Percentiles rank a stretch among this genome's conserved stretches.
Evolutionary conservation across 2,888 invertebrate species (phyloP).

Genomic region (Melieria omissa): DNA sequence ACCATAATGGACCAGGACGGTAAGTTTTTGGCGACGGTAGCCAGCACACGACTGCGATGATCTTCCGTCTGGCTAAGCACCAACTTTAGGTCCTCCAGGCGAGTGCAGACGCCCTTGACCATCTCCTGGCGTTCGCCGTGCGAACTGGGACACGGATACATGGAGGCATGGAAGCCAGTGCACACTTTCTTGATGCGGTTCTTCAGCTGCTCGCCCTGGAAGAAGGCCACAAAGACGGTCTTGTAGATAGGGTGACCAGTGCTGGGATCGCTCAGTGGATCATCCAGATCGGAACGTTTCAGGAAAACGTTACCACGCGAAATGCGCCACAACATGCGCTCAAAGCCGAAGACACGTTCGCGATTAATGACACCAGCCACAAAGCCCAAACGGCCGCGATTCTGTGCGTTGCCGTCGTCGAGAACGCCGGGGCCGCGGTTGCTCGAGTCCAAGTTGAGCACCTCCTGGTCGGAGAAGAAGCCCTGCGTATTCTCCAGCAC

Average conservation of each 20-base stretch:
- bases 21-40: constrained; percentile 86
- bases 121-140: constrained; percentile 84
- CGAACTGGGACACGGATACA: constrained; percentile 89
- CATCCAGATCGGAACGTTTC: constrained; percentile 81
- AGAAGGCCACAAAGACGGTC: constrained; percentile 84
- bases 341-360: constrained; percentile 86
- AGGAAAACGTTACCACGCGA: constrained; percentile 91
- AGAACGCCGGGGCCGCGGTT: constrained; percentile 77
- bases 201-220: constrained; percentile 89
- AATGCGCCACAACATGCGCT: constrained; percentile 88
- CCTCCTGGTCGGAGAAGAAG: constrained; percentile 66
- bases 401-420: constrained; percentile 55
- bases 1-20: constrained; percentile 89
- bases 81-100: constrained; percentile 84
- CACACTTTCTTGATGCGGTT: constrained; percentile 88
- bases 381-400: constrained; percentile 72
- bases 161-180: constrained; percentile 86
- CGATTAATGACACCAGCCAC: constrained; percentile 88
- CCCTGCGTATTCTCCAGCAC: constrained; percentile 92
- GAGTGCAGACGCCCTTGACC: constrained; percentile 85
- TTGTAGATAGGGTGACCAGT: constrained; percentile 80
- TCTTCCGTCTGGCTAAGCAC: constrained; percentile 87
- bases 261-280: constrained; percentile 80
- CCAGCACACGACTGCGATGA: constrained; percentile 84
- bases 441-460: constrained; percentile 68